Evolutionary conservation across 2,113 vertebrate species (phyloP), one percentile per base, ranked within the genome.

Genomic region (Anguilla japonica): DNA sequence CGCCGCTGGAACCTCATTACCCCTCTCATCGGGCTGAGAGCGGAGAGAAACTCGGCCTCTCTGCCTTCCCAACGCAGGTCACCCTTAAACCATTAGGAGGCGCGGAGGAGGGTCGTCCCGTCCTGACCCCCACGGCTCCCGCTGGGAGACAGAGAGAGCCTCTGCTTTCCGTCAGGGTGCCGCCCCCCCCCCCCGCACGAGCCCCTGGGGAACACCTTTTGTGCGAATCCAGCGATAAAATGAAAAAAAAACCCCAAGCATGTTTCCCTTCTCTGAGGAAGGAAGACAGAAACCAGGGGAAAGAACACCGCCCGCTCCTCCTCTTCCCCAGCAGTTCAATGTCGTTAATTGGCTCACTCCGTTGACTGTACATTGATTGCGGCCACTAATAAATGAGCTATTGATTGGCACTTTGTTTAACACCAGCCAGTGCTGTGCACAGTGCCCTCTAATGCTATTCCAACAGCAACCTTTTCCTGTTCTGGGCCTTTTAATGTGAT

Each of bases 111-210:
- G 84, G 82, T 88, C 50, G 85, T 84, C 89, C 91, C 92, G 87
- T 88, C 88, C 89, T 96, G 94, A 96, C 95, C 95, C 87, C 13
- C 86, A 13, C 94, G 71, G 95, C 96, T 96, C 94, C 94, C 94
- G 93, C 91, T 91, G 92, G 41, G 87, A 97, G 97, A 97, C 97
- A 98, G 93, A 93, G 93, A 93, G 91, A 87, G 91, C 90, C 94
- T 94, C 97, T 98, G 98, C 93, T 98, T 97, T 97, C 94, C 96
- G 95, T 99, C 97, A 97, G 92, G 2, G 53, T 91, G 95, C 96
- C n/a, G n/a, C 34, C 34, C 34, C 34, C n/a, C n/a, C 93, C 92
- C 96, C 94, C 93, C 92, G 91, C 41, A 87, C 94, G 92, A 92
- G 94, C 94, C 95, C 95, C 92, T 84, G 87, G 93, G 95, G 94